Base-by-base conservation (phyloP, 2,888 invertebrate species). In the Hoplodrina ambigua region DNA sequence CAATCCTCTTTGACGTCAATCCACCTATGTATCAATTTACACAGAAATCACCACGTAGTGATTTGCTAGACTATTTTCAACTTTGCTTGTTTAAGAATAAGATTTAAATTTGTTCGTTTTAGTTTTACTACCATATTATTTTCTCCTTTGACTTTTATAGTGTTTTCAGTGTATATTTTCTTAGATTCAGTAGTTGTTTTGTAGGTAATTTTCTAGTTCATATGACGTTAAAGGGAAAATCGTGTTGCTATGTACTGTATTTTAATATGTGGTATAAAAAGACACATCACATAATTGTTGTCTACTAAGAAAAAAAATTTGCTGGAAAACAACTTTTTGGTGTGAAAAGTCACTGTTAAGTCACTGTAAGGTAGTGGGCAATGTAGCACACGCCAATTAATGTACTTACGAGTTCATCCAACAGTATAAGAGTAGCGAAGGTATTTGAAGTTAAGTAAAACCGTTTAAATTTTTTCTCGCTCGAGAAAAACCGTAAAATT, bases 1-100 rank as follows among this genome's bases (percentile, higher is more conserved):
- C 68, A 65, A 60, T 71, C 33, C 54, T 20, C 69, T 80, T 75
- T 72, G 80, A 82, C 72, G 75, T 62, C 68, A 69, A 44, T 55
- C 61, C 49, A 56, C 58, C 50, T 71, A 65, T 56, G 83, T 82
- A 82, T 79, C 71, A 79, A 80, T 80, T 82, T 82, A 82, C 71
- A 79, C 80, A 75, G 64, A 67, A 80, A 80, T 72, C 62, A 72
- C 57, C 30, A 60, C 46, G 15, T 55, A n/a, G 54, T 20, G 46
- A 46, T n/a, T 11, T 58, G 37, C 4, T 52, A 10, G 4, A 44
- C 7, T 4, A 68, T 50, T 75, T 68, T 55, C 17, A 54, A 69
- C 83, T 61, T 20, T 61, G 50, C 4, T 0, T 0, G 0, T 1
- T 15, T 20, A 19, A 0, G 6, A 6, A 69, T 37, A 82, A 7